Percentiles rank a stretch among this genome's conserved stretches.
Conservation (phyloP, 2,113 vertebrate species). For the Sylvicapra grimmia region DNA sequence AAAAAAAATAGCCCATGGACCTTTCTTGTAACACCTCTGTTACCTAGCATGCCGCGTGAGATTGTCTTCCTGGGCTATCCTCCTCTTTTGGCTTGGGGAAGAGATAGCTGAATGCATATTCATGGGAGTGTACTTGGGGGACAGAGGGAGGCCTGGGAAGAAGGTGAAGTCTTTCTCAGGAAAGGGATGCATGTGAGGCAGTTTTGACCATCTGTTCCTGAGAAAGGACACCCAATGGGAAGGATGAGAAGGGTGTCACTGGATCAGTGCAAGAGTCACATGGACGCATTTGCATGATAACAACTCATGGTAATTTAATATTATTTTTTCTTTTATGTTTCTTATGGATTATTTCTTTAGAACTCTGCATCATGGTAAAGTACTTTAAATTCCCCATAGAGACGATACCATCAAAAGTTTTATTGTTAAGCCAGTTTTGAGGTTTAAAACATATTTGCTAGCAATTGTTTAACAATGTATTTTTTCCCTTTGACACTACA, state of each 20-base stretch:
- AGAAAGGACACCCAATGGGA: not conserved
- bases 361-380: not conserved
- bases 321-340: not conserved
- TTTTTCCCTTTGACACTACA: not conserved
- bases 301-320: not conserved
- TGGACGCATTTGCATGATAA: not conserved
- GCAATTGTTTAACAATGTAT: not conserved
- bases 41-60: accelerated
- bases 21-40: not conserved
- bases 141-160: not conserved
- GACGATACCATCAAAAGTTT: not conserved
- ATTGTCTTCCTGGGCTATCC: not conserved
- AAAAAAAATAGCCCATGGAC: not conserved
- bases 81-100: not conserved
- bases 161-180: not conserved
- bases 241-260: not conserved
- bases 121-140: too few relatives aligned
- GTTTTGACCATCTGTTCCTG: not conserved
- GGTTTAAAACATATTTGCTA: constrained; percentile 1
- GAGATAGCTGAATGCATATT: not conserved
- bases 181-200: not conserved
- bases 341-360: constrained; percentile 13
- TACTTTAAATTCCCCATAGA: not conserved
- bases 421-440: not conserved
- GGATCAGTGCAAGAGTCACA: not conserved